Conservation (phyloP, 2,113 vertebrate genomes). For the Coregonus clupeaformis region DNA sequence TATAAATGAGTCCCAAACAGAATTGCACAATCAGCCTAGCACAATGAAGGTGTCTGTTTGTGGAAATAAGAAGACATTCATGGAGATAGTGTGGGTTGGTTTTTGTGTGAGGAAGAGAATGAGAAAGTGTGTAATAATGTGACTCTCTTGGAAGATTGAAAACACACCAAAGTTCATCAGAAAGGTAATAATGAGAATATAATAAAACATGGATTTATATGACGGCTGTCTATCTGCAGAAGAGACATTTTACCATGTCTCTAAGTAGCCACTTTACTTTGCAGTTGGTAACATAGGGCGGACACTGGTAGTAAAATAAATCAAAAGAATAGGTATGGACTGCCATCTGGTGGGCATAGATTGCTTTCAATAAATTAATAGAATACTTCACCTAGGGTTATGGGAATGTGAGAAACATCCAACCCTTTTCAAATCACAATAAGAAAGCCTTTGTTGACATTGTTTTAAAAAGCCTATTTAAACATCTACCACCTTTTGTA, state of each 20-base stretch:
- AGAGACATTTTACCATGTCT: too few species aligned
- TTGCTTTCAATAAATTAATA: neutral
- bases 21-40: neutral
- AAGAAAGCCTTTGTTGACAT: too few species aligned
- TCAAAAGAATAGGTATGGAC: neutral
- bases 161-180: neutral
- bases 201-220: too few species aligned
- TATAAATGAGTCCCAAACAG: neutral
- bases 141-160: neutral
- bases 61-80: neutral
- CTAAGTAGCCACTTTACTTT: too few species aligned
- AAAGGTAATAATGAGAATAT: neutral
- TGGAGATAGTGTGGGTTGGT: neutral
- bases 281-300: too few species aligned
- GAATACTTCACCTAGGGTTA: too few species aligned
- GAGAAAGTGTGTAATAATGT: neutral
- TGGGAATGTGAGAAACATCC: too few species aligned
- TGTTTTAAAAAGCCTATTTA: too few species aligned
- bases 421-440: too few species aligned
- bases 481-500: too few species aligned
- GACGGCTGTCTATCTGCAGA: too few species aligned
- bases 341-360: conserved; percentile 1
- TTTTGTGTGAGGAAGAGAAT: neutral
- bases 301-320: neutral
- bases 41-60: neutral